A percentile compares a stretch with the other conserved stretches of the same genome.
Evolutionary conservation across 1,140 invertebrate genomes (phyloP).

Genomic region (Drosophila azteca): DNA sequence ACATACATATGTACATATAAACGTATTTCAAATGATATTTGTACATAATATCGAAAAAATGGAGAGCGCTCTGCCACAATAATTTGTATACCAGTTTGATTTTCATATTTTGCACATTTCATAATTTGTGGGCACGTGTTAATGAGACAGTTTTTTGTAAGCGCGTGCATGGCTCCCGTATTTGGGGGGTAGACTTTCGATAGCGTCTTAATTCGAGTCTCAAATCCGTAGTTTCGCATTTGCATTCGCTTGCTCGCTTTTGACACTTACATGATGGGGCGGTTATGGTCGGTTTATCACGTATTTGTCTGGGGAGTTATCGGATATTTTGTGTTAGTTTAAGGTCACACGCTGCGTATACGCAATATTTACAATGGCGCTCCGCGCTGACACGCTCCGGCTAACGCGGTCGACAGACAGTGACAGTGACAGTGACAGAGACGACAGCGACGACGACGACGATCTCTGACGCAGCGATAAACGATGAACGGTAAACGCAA

Average conservation of each 20-base stretch:
- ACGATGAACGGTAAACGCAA: too few relatives aligned
- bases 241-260: slow-evolving; percentile 38
- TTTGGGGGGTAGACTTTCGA: too few relatives aligned
- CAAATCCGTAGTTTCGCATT: too few relatives aligned
- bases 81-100: slow-evolving; percentile 29
- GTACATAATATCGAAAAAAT: not conserved
- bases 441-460: not conserved
- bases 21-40: not conserved
- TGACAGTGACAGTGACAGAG: not conserved
- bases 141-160: slow-evolving; percentile 65
- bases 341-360: slow-evolving; percentile 46
- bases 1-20: not conserved
- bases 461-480: too few relatives aligned
- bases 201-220: too few relatives aligned
- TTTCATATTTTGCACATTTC: slow-evolving; percentile 27
- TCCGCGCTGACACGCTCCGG: not conserved
- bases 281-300: not conserved
- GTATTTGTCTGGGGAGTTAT: not conserved
- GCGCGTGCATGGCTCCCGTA: slow-evolving; percentile 35
- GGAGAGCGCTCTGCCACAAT: slow-evolving; percentile 12
- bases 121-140: slow-evolving; percentile 69
- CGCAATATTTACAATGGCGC: slow-evolving; percentile 25
- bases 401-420: slow-evolving; percentile 24
- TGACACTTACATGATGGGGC: slow-evolving; percentile 44
- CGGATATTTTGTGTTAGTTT: slow-evolving; percentile 1